Evolutionary conservation across 2,113 vertebrate species (phyloP).

Genomic region (Rhinogobius similis): DNA sequence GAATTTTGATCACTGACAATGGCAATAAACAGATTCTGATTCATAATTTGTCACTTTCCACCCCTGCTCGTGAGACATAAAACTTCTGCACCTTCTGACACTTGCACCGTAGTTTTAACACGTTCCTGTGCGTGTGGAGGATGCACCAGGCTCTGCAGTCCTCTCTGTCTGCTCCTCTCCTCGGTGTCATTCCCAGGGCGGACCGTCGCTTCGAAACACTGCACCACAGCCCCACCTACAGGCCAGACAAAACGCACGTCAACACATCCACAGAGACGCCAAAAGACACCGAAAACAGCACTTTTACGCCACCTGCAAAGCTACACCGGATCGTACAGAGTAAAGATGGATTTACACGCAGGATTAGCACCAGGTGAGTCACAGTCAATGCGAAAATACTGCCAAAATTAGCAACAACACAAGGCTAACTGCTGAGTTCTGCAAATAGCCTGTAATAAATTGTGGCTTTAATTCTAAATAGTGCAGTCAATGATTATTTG

Average conservation of each 20-base stretch:
- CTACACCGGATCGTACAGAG: background rate
- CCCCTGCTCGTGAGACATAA: too few relatives aligned
- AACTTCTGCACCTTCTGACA: too few relatives aligned
- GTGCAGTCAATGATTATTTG: background rate
- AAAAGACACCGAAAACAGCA: background rate
- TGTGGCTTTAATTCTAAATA: too few relatives aligned
- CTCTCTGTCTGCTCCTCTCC: background rate
- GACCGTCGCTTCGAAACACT: slow-evolving; percentile 67
- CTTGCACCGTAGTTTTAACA: too few relatives aligned
- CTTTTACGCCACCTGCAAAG: background rate
- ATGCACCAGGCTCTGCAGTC: background rate
- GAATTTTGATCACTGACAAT: too few relatives aligned
- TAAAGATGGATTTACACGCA: background rate
- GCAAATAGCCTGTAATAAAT: background rate
- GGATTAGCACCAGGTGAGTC: background rate
- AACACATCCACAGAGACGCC: slow-evolving; percentile 15
- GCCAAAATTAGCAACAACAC: background rate
- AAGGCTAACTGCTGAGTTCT: background rate
- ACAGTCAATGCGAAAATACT: background rate
- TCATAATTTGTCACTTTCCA: too few relatives aligned
- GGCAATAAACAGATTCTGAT: too few relatives aligned
- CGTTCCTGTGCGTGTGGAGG: too few relatives aligned
- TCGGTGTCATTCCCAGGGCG: slow-evolving; percentile 12
- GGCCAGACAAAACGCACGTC: slow-evolving; percentile 43
- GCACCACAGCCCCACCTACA: slow-evolving; percentile 82